Percentiles rank a stretch among this genome's conserved stretches.
Conservation (phyloP, 2,113 vertebrate species). For the Pluvialis apricaria region DNA sequence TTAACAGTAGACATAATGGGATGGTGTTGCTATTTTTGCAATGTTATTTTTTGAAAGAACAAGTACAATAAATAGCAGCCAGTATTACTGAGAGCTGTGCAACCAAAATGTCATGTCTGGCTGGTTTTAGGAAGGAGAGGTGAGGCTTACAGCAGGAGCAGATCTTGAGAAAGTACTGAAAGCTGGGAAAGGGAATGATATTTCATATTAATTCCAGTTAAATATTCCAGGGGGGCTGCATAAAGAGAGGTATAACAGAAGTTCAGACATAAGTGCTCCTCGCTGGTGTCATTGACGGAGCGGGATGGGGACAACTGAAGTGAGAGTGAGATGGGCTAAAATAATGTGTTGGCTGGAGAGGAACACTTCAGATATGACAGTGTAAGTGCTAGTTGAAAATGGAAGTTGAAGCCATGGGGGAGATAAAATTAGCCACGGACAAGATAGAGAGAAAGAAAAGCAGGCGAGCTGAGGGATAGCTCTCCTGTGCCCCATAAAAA, state of each 20-base stretch:
- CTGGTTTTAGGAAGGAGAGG: background rate
- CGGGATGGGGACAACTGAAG: background rate
- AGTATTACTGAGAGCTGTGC: background rate
- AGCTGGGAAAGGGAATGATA: background rate
- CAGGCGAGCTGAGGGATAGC: background rate
- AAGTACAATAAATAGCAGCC: background rate
- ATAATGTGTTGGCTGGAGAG: constrained; percentile 50
- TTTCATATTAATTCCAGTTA: constrained; percentile 26
- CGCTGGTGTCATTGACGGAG: background rate
- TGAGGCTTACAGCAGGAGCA: background rate
- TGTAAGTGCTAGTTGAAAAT: constrained; percentile 41
- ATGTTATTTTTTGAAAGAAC: background rate
- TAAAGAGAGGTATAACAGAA: background rate
- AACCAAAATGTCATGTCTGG: background rate
- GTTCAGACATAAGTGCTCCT: background rate
- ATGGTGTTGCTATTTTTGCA: background rate
- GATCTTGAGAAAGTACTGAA: background rate
- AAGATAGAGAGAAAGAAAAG: constrained; percentile 32
- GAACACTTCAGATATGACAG: constrained; percentile 27
- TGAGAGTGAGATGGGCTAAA: constrained; percentile 34
- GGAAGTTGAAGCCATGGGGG: constrained; percentile 47
- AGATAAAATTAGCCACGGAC: constrained; percentile 56
- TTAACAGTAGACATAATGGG: background rate
- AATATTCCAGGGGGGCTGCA: background rate
- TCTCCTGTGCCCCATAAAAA: constrained; percentile 42